These are phyloP conservation scores for Coleophora deauratella DNA, from an alignment of 2,888 invertebrate genomes.

Conservation along the genomic window DNA sequence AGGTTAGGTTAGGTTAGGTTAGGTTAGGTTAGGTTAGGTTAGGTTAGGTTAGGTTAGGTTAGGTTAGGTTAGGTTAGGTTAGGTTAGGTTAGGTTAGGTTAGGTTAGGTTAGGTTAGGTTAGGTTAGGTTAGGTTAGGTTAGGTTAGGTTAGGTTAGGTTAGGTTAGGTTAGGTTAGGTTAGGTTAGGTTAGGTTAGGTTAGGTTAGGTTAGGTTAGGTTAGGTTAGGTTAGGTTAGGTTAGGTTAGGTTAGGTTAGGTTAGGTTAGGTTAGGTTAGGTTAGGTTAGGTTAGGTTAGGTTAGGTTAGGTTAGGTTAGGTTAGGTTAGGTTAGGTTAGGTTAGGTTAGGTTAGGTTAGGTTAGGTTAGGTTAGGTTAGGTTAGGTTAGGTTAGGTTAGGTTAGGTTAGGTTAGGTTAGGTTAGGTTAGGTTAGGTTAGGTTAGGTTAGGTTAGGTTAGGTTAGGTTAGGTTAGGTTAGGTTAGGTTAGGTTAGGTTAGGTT, in stretches of 20 bases:
- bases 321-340: constrained; percentile 16
- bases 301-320: constrained; percentile 15
- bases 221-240: constrained; percentile 13
- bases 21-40: constrained; percentile 19
- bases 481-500: constrained; percentile 10
- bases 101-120: constrained; percentile 15
- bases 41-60: constrained; percentile 17
- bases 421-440: constrained; percentile 10
- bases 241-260: constrained; percentile 15
- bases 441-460: constrained; percentile 15
- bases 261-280: constrained; percentile 12
- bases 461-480: constrained; percentile 11
- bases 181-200: constrained; percentile 9
- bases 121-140: constrained; percentile 11
- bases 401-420: constrained; percentile 15
- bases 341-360: constrained; percentile 15
- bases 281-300: constrained; percentile 12
- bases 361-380: constrained; percentile 13
- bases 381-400: constrained; percentile 12
- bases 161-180: constrained; percentile 11
- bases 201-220: constrained; percentile 13
- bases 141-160: constrained; percentile 12
- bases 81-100: constrained; percentile 15
- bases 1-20: constrained; percentile 11
- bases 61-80: constrained; percentile 18